These are phyloP conservation scores for Sinonovacula constricta DNA, from an alignment of 1,140 invertebrate genomes.

Conservation along the genomic window DNA sequence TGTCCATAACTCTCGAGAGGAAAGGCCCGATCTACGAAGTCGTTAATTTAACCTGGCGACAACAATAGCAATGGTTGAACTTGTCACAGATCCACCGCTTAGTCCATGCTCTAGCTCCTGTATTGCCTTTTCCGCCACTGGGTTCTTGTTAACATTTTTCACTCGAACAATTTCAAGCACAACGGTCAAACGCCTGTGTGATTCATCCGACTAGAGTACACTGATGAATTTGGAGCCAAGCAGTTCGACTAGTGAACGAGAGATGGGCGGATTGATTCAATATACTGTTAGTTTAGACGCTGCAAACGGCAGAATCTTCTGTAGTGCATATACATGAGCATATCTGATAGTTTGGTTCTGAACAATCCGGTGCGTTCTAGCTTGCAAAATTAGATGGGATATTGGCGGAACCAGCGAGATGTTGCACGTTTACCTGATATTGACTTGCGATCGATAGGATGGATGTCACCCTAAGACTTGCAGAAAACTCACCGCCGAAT, in stretches of 20 bases:
- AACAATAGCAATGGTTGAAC: too few species aligned
- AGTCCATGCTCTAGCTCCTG: too few species aligned
- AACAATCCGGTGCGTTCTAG: conserved; percentile 30
- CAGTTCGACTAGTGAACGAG: conserved; percentile 32
- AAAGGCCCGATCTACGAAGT: too few species aligned
- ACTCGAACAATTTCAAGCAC: too few species aligned
- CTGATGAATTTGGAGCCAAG: conserved; percentile 46
- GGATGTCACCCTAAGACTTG: conserved; percentile 44
- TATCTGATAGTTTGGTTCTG: conserved; percentile 35
- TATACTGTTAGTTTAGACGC: too few species aligned
- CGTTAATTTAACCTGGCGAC: too few species aligned
- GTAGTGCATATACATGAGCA: conserved; percentile 24
- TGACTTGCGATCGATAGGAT: conserved; percentile 41
- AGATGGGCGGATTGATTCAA: neutral
- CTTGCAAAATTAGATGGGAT: conserved; percentile 54
- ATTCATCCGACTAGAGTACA: too few species aligned
- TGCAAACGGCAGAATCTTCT: conserved; percentile 25
- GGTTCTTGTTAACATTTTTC: too few species aligned
- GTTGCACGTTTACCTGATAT: conserved; percentile 23
- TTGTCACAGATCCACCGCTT: too few species aligned
- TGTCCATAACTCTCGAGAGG: too few species aligned
- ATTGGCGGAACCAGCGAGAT: conserved; percentile 43
- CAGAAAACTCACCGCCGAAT: conserved; percentile 56
- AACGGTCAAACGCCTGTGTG: too few species aligned
- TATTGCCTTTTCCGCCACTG: too few species aligned